Percentiles rank a stretch among this genome's conserved stretches.
phyloP scores from a whole-genome alignment of 2,797 vertebrate species.

The Melopsittacus undulatus region DNA sequence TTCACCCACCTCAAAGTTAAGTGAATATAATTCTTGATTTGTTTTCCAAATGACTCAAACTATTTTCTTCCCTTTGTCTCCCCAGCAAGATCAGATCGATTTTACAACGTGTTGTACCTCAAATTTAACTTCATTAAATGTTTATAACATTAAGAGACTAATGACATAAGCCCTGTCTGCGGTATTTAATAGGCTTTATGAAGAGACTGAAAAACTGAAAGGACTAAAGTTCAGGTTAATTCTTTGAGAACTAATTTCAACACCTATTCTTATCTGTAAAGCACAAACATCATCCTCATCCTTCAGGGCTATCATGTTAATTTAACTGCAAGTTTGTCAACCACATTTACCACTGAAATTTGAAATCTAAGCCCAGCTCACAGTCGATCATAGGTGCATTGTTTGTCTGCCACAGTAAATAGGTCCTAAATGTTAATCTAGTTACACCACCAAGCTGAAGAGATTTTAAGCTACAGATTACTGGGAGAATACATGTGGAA shows the following conservation, averaged over 20 bases:
- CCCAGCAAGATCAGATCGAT: slow-evolving; percentile 36
- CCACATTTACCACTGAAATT: neutral
- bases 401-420: slow-evolving; percentile 22
- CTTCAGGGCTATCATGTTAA: neutral
- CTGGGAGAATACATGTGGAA: neutral
- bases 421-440: neutral
- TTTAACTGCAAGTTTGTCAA: neutral
- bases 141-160: slow-evolving; percentile 56
- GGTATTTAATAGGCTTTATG: slow-evolving; percentile 35
- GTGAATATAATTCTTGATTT: slow-evolving; percentile 49
- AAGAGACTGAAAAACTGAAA: slow-evolving; percentile 3
- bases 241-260: slow-evolving; percentile 14
- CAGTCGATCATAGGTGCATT: neutral
- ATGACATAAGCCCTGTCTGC: slow-evolving; percentile 32
- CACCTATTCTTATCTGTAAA: neutral
- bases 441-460: neutral
- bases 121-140: slow-evolving; percentile 65
- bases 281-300: neutral
- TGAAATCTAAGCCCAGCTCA: neutral
- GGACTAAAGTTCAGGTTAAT: neutral
- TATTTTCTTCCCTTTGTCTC: slow-evolving; percentile 54
- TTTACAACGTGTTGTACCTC: slow-evolving; percentile 57
- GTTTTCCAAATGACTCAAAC: slow-evolving; percentile 52
- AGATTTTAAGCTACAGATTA: neutral
- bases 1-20: slow-evolving; percentile 41